A percentile compares a stretch with the other conserved stretches of the same genome.
These are phyloP conservation scores for Cnemophilus loriae DNA, from an alignment of 2,113 vertebrate genomes.

Conservation along the genomic window DNA sequence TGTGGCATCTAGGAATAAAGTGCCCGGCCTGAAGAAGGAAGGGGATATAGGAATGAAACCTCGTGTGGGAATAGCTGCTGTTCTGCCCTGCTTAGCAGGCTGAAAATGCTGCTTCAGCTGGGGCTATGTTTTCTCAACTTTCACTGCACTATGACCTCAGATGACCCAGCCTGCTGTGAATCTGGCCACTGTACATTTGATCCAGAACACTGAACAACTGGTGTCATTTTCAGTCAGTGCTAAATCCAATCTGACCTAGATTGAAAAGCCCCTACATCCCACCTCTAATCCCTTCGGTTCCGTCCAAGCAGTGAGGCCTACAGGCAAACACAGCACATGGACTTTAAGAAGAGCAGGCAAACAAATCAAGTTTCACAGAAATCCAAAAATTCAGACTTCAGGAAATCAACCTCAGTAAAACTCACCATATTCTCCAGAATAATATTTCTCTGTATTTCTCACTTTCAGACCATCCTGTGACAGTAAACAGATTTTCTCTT, in stretches of 20 bases:
- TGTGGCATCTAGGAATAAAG: neutral
- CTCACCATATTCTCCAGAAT: neutral
- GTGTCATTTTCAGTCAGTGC: neutral
- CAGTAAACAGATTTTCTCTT: neutral
- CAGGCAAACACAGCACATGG: neutral
- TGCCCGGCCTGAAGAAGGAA: neutral
- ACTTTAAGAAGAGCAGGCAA: neutral
- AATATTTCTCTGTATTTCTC: neutral
- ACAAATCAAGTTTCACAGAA: neutral
- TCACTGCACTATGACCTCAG: neutral
- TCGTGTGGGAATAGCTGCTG: neutral
- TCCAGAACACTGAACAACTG: neutral
- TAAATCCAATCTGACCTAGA: constrained; percentile 11
- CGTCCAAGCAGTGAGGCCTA: neutral
- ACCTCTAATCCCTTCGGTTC: neutral
- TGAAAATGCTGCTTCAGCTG: neutral
- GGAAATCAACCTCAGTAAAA: neutral
- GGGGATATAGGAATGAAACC: neutral
- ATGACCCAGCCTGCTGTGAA: neutral
- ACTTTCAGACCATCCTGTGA: neutral
- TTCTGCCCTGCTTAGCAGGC: neutral
- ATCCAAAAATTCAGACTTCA: neutral
- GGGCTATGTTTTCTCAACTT: neutral
- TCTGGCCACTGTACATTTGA: constrained; percentile 12
- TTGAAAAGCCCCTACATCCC: constrained; percentile 17